Evolutionary conservation across 2,888 invertebrate species (phyloP), one percentile per base, ranked within the genome.

Genomic region (Therioaphis trifolii): DNA sequence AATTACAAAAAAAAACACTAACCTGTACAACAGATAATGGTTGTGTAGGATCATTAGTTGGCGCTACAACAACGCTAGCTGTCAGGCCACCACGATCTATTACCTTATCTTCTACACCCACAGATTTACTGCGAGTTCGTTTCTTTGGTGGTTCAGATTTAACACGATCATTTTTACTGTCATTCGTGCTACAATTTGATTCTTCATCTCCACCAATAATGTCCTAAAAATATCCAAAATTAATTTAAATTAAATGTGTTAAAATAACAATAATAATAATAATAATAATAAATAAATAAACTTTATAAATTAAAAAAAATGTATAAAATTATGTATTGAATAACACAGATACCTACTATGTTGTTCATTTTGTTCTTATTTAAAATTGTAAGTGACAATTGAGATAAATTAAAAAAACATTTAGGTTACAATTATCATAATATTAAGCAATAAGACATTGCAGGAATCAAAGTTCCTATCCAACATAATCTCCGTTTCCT

Each of bases 11-110:
- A 72, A 46, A 84, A 79, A 46, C 12, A 58, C 76, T 75, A 46
- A 86, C 86, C 85, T 86, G 86, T n/a, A 86, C 86, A 14, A 86
- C 85, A 52, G 86, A 86, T 74, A 86, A 84, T 68, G 86, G 80
- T 87, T 85, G 85, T 85, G 85, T 68, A 49, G 80, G 80, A 63
- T 82, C 80, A 58, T 82, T 82, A 14, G 80, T 69, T 40, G 80
- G 80, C 9, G 80, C 80, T 35, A 82, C 80, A 24, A 82, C 80
- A 24, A 82, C 80, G 49, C 80, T 82, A 35, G 80, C 80, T 24
- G 80, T 82, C 58, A 82, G 63, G 11, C 80, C 72, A 14, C 80
- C 71, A 15, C 80, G 80, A 63, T 82, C 80, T 21, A 82, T 72
- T 24, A 72, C 49, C 24, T 82, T 82, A 72, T 82, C 80, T 40